Evolutionary conservation across 2,113 vertebrate genomes (phyloP).

Genomic region (Podarcis muralis): DNA sequence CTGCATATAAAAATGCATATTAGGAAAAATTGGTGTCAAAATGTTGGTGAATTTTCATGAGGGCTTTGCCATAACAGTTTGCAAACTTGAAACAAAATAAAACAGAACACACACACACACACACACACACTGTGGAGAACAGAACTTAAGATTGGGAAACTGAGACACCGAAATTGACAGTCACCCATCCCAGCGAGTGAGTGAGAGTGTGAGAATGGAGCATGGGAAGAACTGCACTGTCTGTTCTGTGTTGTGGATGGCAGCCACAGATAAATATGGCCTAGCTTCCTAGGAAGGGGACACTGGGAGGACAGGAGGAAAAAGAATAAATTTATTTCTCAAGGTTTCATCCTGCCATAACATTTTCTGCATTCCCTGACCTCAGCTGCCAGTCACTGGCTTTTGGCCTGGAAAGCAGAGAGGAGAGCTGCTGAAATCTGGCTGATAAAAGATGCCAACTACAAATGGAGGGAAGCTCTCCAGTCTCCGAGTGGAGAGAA

Average conservation of each 20-base stretch:
- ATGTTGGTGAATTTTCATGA: no score
- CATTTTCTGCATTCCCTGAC: conserved; percentile 8
- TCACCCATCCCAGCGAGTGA: no score
- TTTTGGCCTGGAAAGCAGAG: conserved; percentile 36
- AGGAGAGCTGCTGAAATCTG: conserved; percentile 15
- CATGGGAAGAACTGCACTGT: not conserved
- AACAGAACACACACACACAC: not conserved
- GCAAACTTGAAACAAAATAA: no score
- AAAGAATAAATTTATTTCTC: not conserved
- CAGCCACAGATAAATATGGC: not conserved
- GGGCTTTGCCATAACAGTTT: no score
- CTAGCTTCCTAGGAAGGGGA: conserved; percentile 9
- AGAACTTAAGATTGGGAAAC: no score
- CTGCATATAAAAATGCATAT: no score
- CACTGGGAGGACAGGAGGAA: not conserved
- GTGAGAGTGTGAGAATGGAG: no score
- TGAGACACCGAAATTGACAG: no score
- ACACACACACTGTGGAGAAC: not conserved
- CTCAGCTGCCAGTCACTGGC: conserved; percentile 29
- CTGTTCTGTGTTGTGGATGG: not conserved
- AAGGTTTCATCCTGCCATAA: no score
- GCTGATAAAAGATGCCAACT: conserved; percentile 22
- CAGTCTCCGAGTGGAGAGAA: not conserved
- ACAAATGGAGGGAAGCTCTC: conserved; percentile 53
- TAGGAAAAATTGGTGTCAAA: no score